phyloP scores from a whole-genome alignment of 1,140 invertebrate genomes.

The Neuroterus valhalla region DNA sequence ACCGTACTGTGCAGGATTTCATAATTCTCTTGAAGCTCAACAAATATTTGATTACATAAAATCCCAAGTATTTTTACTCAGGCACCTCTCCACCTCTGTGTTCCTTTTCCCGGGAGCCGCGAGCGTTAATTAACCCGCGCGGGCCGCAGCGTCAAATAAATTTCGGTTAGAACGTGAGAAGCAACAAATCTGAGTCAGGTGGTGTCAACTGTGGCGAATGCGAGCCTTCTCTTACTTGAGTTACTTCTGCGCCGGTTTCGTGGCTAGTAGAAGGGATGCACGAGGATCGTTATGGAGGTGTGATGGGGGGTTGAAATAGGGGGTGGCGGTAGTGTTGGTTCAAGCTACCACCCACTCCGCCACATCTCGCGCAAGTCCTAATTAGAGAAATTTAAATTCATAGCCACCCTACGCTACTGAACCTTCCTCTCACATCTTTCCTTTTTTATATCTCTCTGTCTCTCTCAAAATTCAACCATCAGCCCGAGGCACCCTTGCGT shows the following conservation, averaged over 20 bases:
- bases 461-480: slow-evolving; percentile 25
- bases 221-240: slow-evolving; percentile 66
- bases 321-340: slow-evolving; percentile 41
- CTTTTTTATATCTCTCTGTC: slow-evolving; percentile 49
- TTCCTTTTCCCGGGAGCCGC: slow-evolving; percentile 48
- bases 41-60: slow-evolving; percentile 59
- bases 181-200: slow-evolving; percentile 75
- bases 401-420: slow-evolving; percentile 55
- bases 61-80: slow-evolving; percentile 49
- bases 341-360: slow-evolving; percentile 62
- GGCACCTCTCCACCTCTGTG: slow-evolving; percentile 31
- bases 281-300: slow-evolving; percentile 49
- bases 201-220: slow-evolving; percentile 66
- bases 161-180: slow-evolving; percentile 75
- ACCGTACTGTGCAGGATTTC: slow-evolving; percentile 34
- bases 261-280: slow-evolving; percentile 52
- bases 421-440: slow-evolving; percentile 40
- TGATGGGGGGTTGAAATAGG: slow-evolving; percentile 51
- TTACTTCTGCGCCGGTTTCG: slow-evolving; percentile 62
- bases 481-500: slow-evolving; percentile 36
- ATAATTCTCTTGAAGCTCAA: slow-evolving; percentile 45
- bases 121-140: slow-evolving; percentile 72
- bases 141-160: slow-evolving; percentile 71
- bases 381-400: slow-evolving; percentile 76
- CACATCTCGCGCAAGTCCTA: slow-evolving; percentile 65